Conservation (phyloP, 2,113 vertebrate genomes). For the Oostethus manadensis region DNA sequence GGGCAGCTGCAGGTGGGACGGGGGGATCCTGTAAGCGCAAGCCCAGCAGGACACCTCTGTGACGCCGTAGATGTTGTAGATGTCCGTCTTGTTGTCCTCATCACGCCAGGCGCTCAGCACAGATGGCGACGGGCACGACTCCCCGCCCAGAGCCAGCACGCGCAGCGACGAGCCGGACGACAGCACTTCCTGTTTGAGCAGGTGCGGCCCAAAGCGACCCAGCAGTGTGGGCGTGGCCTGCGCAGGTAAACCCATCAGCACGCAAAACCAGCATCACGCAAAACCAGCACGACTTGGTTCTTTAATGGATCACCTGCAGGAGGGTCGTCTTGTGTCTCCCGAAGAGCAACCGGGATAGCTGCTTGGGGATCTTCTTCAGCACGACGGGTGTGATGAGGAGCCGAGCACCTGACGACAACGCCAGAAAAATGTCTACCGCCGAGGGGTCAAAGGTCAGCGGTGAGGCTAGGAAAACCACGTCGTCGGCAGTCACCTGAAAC, state of each 20-base stretch:
- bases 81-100: slow-evolving; percentile 78
- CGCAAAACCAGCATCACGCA: too few species aligned
- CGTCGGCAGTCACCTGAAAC: slow-evolving; percentile 78
- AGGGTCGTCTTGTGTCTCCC: slow-evolving; percentile 77
- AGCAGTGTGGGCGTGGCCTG: slow-evolving; percentile 90
- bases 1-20: slow-evolving; percentile 53
- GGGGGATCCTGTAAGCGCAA: slow-evolving; percentile 79
- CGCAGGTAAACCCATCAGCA: neutral
- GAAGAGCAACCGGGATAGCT: slow-evolving; percentile 79
- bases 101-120: slow-evolving; percentile 81
- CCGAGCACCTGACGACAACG: slow-evolving; percentile 83
- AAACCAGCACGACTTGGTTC: too few species aligned
- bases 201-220: slow-evolving; percentile 75
- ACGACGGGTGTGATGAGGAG: slow-evolving; percentile 82
- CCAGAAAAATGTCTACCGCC: slow-evolving; percentile 87
- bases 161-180: slow-evolving; percentile 78
- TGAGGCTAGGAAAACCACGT: slow-evolving; percentile 87
- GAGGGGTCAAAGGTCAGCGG: slow-evolving; percentile 95
- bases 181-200: slow-evolving; percentile 76
- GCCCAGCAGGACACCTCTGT: slow-evolving; percentile 98
- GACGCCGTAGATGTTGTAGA: slow-evolving; percentile 92
- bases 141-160: slow-evolving; percentile 88
- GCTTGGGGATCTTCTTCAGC: slow-evolving; percentile 78
- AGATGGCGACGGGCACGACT: slow-evolving; percentile 77
- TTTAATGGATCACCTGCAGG: slow-evolving; percentile 73